A percentile compares a stretch with the other conserved stretches of the same genome.
Evolutionary conservation across 2,888 invertebrate genomes (phyloP).

Genomic region (Caenorhabditis doughertyi): DNA sequence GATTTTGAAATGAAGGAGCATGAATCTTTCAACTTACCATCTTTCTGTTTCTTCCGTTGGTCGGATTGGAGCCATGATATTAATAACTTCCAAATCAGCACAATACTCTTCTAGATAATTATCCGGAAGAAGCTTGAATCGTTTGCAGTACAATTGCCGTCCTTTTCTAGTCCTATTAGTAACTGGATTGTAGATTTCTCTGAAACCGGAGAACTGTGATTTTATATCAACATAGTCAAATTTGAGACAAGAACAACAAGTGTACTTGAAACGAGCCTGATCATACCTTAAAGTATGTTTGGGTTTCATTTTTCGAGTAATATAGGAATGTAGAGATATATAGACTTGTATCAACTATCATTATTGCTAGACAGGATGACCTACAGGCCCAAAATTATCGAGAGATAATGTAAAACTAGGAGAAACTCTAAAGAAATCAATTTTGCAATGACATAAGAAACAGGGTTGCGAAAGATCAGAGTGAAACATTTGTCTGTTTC

Average conservation of each 20-base stretch:
- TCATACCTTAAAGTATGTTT: slow-evolving; percentile 42
- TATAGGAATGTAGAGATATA: neutral
- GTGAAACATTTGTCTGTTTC: neutral
- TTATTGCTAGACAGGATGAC: slow-evolving; percentile 5
- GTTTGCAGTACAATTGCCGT: slow-evolving; percentile 26
- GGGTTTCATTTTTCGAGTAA: slow-evolving; percentile 32
- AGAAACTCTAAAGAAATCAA: neutral
- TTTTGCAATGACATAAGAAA: slow-evolving; percentile 22
- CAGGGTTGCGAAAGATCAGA: neutral
- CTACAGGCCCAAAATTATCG: slow-evolving; percentile 8
- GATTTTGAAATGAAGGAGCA: too few relatives aligned
- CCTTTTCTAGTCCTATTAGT: slow-evolving; percentile 10
- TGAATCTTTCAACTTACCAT: too few relatives aligned
- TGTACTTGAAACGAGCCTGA: neutral
- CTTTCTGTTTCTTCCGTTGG: slow-evolving; percentile 17
- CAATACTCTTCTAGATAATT: slow-evolving; percentile 56
- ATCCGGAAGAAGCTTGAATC: slow-evolving; percentile 54
- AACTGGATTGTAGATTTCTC: slow-evolving; percentile 45
- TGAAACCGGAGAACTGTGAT: slow-evolving; percentile 2
- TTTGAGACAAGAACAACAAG: neutral
- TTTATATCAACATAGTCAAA: neutral
- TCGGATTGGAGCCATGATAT: slow-evolving; percentile 59
- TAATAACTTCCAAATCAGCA: slow-evolving; percentile 58
- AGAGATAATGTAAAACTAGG: neutral
- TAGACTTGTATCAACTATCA: neutral